Base-by-base conservation (phyloP, 2,888 invertebrate species). In the Diplolepis rosae region DNA sequence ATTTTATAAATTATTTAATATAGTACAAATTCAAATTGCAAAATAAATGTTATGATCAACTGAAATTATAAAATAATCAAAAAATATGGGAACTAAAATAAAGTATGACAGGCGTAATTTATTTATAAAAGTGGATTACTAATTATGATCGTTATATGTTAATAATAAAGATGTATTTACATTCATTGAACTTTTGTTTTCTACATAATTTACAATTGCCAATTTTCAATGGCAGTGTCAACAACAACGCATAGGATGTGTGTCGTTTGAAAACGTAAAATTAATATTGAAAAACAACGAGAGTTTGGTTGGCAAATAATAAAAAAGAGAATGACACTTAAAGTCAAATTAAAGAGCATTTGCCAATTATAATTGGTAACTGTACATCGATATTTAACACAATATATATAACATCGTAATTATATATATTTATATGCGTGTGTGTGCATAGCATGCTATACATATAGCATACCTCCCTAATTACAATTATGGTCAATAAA, bases 91-190 rank as follows among this genome's bases (percentile, higher is more conserved):
- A 24, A 39, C 7, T 13, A 24, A 27, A 39, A 32, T 5, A 35
- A 39, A 35, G 11, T 24, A 50, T 24, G 24, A 24, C 11, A 50
- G 4, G 5, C 6, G 11, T 24, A 24, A 39, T n/a, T 35, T 18
- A 18, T 18, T 13, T 35, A 0, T 18, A 32, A 39, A 35, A 32
- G 35, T 7, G 39, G n/a, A 61, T 18, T 32, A 35, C 70, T 76
- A 77, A 69, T 72, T 66, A 74, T 65, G 24, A 83, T 84, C 80
- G 80, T 83, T 79, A 79, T 84, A 83, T 85, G 85, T 87, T 87
- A 85, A 84, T 87, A 86, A 86, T 87, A 86, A 87, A 87, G 86
- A 85, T 87, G 85, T 87, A 87, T 87, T 87, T 87, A 87, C 87
- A 87, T 80, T 87, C 82, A 87, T 84, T 85, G 77, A 81, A 79